Evolutionary conservation across 2,888 invertebrate genomes (phyloP).

Genomic region (Anaspis maculata): DNA sequence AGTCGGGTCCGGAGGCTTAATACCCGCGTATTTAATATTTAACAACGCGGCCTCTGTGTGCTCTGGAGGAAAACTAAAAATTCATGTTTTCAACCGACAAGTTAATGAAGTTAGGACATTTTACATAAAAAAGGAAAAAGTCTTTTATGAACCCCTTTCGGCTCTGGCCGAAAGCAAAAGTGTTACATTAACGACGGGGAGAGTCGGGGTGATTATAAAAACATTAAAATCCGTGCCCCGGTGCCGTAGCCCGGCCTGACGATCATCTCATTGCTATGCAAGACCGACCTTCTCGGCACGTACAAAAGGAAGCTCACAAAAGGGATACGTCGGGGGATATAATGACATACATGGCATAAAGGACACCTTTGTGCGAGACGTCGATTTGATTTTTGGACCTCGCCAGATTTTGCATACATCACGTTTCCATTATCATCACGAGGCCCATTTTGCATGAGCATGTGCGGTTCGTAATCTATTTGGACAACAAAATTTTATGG

Average conservation of each 20-base stretch:
- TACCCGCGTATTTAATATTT: constrained; percentile 16
- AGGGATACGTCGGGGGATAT: constrained; percentile 36
- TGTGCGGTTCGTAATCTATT: too few species aligned
- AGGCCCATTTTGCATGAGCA: too few species aligned
- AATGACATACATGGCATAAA: constrained; percentile 36
- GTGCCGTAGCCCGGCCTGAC: constrained; percentile 23
- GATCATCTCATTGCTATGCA: constrained; percentile 42
- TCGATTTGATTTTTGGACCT: constrained; percentile 32
- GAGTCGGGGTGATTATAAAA: constrained; percentile 39
- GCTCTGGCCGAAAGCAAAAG: constrained; percentile 36
- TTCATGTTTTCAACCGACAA: constrained; percentile 24
- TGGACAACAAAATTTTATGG: too few species aligned
- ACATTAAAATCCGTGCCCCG: constrained; percentile 39
- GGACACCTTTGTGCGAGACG: constrained; percentile 33
- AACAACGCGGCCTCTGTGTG: constrained; percentile 8
- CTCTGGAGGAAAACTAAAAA: constrained; percentile 17
- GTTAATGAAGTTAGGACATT: constrained; percentile 33
- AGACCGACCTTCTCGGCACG: constrained; percentile 35
- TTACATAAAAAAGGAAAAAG: constrained; percentile 43
- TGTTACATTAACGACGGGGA: constrained; percentile 30
- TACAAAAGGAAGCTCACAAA: constrained; percentile 39
- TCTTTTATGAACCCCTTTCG: constrained; percentile 37
- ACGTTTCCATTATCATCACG: too few species aligned
- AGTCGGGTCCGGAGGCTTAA: too few species aligned
- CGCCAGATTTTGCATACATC: background rate